Percentiles rank a stretch among this genome's conserved stretches.
Conservation (phyloP, 2,113 vertebrate genomes). For the Psettodes erumei region DNA sequence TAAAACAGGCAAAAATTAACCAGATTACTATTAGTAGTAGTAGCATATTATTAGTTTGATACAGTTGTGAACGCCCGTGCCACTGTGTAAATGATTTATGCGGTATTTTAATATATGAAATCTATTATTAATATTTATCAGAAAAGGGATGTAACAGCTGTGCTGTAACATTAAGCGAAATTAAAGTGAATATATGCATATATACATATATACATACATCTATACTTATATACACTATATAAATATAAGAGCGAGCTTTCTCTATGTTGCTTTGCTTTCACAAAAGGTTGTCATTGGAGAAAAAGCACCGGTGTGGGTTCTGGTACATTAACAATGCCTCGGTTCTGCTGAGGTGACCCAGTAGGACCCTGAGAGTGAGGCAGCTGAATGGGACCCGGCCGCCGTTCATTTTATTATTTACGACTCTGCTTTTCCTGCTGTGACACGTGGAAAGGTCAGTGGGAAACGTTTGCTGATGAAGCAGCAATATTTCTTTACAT, state of each 20-base stretch:
- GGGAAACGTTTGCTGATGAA: no score
- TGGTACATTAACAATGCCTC: not conserved
- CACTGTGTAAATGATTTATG: not conserved
- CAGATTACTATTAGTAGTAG: no score
- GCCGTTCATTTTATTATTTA: not conserved
- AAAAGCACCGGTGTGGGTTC: not conserved
- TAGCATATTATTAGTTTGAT: not conserved
- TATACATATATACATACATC: not conserved
- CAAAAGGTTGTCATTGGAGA: not conserved
- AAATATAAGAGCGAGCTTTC: not conserved
- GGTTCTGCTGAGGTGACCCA: not conserved
- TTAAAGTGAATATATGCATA: not conserved
- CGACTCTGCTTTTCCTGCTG: not conserved
- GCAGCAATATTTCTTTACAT: slow-evolving; percentile 19
- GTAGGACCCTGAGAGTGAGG: not conserved
- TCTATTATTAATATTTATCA: not conserved
- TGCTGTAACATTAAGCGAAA: no score
- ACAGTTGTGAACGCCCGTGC: not conserved
- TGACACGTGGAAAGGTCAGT: not conserved
- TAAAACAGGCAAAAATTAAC: not conserved
- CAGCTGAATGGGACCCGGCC: not conserved
- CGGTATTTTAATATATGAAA: not conserved
- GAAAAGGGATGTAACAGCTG: not conserved
- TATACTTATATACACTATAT: no score
- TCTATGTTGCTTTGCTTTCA: not conserved